Conservation (phyloP, 2,113 vertebrate genomes). For the Solea senegalensis region DNA sequence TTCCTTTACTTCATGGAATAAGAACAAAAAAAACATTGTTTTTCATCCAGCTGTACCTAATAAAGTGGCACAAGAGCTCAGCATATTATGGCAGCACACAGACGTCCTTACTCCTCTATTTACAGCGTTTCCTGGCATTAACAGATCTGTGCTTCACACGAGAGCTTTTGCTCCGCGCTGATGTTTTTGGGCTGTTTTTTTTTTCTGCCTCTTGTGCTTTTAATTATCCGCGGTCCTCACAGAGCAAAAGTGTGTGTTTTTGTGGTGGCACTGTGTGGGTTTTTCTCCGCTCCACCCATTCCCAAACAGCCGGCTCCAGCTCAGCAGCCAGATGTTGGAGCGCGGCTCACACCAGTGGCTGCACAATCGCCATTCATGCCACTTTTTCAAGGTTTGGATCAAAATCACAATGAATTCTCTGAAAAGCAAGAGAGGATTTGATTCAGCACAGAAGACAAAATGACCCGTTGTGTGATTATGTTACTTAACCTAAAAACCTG, state of each 20-base stretch:
- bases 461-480: neutral
- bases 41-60: too few species aligned
- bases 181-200: neutral
- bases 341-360: constrained; percentile 2
- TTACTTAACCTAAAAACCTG: too few species aligned
- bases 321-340: constrained; percentile 65
- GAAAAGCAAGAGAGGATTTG: constrained; percentile 3
- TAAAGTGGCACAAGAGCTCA: neutral
- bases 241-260: constrained; percentile 52
- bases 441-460: neutral
- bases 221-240: constrained; percentile 47
- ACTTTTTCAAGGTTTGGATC: constrained; percentile 15
- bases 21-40: neutral
- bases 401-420: constrained; percentile 2
- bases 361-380: neutral
- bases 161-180: constrained; percentile 30
- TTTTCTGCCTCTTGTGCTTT: constrained; percentile 51
- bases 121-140: neutral
- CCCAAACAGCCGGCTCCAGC: constrained; percentile 41
- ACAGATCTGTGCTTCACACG: constrained; percentile 30
- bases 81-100: neutral
- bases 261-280: constrained; percentile 62
- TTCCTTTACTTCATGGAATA: neutral
- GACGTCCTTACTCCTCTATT: neutral
- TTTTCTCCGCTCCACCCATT: constrained; percentile 62